phyloP scores from a whole-genome alignment of 2,113 vertebrate genomes.

The Paratilapia polleni region DNA sequence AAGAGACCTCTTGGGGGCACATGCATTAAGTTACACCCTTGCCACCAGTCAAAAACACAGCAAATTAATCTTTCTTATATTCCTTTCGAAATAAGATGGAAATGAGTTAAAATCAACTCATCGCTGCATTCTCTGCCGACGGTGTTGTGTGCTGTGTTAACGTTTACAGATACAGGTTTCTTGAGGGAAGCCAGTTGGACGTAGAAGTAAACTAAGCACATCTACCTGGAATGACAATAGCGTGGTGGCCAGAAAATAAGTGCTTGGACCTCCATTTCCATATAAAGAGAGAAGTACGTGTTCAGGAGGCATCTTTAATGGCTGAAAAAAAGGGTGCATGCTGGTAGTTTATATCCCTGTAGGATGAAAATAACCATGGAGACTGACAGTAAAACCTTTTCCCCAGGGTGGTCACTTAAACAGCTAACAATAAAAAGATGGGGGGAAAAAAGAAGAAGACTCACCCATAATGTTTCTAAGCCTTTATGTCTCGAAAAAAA shows the following conservation, averaged over 20 bases:
- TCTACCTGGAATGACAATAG: conserved; percentile 64
- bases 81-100: conserved; percentile 62
- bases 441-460: conserved; percentile 24
- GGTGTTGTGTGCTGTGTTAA: conserved; percentile 45
- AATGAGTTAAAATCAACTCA: conserved; percentile 55
- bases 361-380: conserved; percentile 42
- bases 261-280: conserved; percentile 71
- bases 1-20: conserved; percentile 49
- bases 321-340: conserved; percentile 37
- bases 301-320: conserved; percentile 65
- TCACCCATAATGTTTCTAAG: conserved; percentile 31
- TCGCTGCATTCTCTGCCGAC: conserved; percentile 15
- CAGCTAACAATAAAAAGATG: conserved; percentile 49
- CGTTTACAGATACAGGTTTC: conserved; percentile 38
- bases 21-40: conserved; percentile 41
- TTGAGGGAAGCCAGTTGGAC: conserved; percentile 55
- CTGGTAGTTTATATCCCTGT: conserved; percentile 66
- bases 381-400: conserved; percentile 54
- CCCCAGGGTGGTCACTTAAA: conserved; percentile 66
- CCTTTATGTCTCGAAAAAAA: conserved; percentile 19
- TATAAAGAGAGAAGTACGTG: conserved; percentile 63
- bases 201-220: conserved; percentile 52
- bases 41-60: conserved; percentile 49
- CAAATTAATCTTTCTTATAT: conserved; percentile 44
- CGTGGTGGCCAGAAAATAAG: conserved; percentile 29